These are phyloP conservation scores for Vandiemenella viatica DNA, from an alignment of 2,888 invertebrate genomes.

Conservation along the genomic window DNA sequence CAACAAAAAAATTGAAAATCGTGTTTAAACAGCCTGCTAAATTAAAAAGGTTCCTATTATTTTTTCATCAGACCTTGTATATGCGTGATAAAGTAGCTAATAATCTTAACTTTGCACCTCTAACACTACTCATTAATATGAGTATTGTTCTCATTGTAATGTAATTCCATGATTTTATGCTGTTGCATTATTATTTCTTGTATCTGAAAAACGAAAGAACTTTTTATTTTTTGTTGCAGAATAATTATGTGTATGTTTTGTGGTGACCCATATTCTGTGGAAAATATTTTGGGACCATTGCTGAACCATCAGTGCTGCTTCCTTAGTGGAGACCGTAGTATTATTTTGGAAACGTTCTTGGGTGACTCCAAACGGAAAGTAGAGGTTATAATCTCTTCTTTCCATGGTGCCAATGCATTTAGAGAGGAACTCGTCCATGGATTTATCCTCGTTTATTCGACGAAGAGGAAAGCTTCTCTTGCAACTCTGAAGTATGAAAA, in stretches of 20 bases:
- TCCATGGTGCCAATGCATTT: constrained; percentile 85
- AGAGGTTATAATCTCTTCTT: constrained; percentile 85
- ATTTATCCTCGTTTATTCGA: constrained; percentile 86
- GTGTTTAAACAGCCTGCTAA: too few relatives aligned
- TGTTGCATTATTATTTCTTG: constrained; percentile 24
- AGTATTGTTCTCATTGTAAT: too few relatives aligned
- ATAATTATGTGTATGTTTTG: constrained; percentile 94
- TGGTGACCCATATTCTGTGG: constrained; percentile 83
- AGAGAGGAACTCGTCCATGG: constrained; percentile 87
- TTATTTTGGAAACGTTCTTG: constrained; percentile 81
- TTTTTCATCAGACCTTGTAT: too few relatives aligned
- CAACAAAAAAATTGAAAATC: too few relatives aligned
- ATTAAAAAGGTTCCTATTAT: too few relatives aligned
- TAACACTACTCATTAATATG: too few relatives aligned
- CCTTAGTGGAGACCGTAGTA: constrained; percentile 69
- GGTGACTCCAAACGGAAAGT: constrained; percentile 80
- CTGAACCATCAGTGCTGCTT: constrained; percentile 77
- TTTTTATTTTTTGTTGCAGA: constrained; percentile 31
- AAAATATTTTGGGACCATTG: constrained; percentile 75
- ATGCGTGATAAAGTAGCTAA: too few relatives aligned
- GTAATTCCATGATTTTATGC: too few relatives aligned
- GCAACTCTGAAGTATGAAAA: constrained; percentile 79
- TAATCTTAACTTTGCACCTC: too few relatives aligned
- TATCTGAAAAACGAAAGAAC: background rate
- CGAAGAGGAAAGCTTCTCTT: constrained; percentile 85